Conservation (phyloP, 2,888 invertebrate genomes). For the Melitaea athalia region DNA sequence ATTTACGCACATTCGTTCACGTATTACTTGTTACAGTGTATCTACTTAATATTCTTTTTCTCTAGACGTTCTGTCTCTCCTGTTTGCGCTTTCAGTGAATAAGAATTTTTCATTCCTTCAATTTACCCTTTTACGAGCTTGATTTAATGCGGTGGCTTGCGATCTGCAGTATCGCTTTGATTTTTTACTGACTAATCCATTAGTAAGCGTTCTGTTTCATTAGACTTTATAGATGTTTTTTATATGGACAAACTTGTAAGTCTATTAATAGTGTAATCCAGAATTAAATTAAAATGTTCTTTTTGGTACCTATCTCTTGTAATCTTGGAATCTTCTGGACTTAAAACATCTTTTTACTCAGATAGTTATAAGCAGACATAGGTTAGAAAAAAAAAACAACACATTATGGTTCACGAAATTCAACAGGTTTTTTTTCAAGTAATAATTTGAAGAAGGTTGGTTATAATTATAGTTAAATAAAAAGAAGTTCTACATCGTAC, state of each 20-base stretch:
- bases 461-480: too few species aligned
- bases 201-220: background rate
- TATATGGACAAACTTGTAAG: background rate
- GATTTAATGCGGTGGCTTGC: slow-evolving; percentile 29
- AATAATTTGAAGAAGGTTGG: too few species aligned
- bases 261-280: background rate
- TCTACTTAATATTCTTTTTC: background rate
- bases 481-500: too few species aligned
- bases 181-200: slow-evolving; percentile 16
- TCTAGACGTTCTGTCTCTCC: background rate
- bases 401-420: too few species aligned
- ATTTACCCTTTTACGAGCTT: slow-evolving; percentile 33
- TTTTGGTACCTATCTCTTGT: too few species aligned
- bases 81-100: slow-evolving; percentile 14
- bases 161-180: slow-evolving; percentile 15
- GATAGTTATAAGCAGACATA: too few species aligned
- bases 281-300: too few species aligned
- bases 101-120: slow-evolving; percentile 38
- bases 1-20: background rate
- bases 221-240: background rate
- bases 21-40: background rate
- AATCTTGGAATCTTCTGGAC: too few species aligned
- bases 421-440: too few species aligned
- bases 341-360: too few species aligned
- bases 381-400: too few species aligned